Evolutionary conservation across 2,113 vertebrate genomes (phyloP), one percentile per base, ranked within the genome.

Genomic region (Ammodytes dubius): DNA sequence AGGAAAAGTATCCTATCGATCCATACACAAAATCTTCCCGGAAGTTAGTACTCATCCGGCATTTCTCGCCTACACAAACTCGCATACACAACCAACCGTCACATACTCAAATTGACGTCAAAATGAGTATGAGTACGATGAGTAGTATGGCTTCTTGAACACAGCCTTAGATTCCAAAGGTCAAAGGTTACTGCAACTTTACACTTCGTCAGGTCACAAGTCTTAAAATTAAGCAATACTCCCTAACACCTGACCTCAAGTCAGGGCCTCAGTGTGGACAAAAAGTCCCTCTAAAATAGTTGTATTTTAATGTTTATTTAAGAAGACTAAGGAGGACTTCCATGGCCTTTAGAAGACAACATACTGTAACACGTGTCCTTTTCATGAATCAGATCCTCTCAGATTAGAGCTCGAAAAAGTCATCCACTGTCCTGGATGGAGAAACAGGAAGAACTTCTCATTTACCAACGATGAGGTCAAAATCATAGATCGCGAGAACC

Each of bases 401-500:
- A 92, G 92, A 3, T 74, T 96, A 82, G 96, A 96, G 0, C 52
- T 86, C 4, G 63, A 47, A 40, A 74, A 82, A 66, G 83, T 87
- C n/a, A 67, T 95, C 12, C 88, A 93, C 77, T 93, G 84, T 12
- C 90, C 95, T 40, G 77, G 92, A 54, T 57, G 66, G 7, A 78
- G 76, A 74, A 76, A 87, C 73, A 95, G 95, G 74, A 99, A 96
- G 92, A 99, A 99, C 88, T 99, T 94, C 87, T 96, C 97, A 8
- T 99, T 99, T 87, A 94, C 88, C 65, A 96, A 95, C 63, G 95
- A 96, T 0, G 96, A 99, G 70, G 96, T 98, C 39, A 93, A 90
- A 14, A 92, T 94, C 35, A 99, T 99, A 67, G 97, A 99, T 79
- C 94, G 74, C 0, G 97, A 99, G 91, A 99, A 99, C 92, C 97